Conservation (phyloP, 2,113 vertebrate genomes). For the Tetrao urogallus region DNA sequence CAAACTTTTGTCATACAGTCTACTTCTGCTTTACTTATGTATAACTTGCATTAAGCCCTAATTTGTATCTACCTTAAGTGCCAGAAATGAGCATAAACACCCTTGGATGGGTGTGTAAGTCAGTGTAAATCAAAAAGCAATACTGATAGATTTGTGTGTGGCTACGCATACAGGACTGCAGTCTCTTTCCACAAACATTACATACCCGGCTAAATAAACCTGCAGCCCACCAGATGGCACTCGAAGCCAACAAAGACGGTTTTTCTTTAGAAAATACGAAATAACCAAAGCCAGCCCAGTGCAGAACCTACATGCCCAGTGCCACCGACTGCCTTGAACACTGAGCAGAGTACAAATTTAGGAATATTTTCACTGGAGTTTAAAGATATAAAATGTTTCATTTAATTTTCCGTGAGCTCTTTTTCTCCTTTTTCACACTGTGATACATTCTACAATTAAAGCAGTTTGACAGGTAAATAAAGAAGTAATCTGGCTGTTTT, state of each 20-base stretch:
- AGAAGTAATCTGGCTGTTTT: not conserved
- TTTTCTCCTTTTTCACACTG: not conserved
- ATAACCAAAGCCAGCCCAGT: accelerated
- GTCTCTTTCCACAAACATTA: accelerated
- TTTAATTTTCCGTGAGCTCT: not conserved
- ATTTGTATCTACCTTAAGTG: accelerated
- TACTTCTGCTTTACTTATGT: not conserved
- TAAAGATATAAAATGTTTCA: not conserved
- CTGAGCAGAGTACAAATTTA: not conserved
- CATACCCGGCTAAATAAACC: not conserved
- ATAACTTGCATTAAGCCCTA: not conserved
- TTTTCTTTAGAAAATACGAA: accelerated
- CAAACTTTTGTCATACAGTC: accelerated
- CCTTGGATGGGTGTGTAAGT: not conserved
- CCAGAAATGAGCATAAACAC: not conserved
- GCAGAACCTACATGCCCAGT: accelerated
- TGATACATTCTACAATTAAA: not conserved
- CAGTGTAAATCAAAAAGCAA: not conserved
- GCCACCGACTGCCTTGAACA: accelerated
- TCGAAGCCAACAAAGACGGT: not conserved
- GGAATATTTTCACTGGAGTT: not conserved
- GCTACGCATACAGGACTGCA: accelerated
- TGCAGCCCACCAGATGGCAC: constrained; percentile 48
- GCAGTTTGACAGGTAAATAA: not conserved
- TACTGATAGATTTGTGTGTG: accelerated